Conservation (phyloP, 2,113 vertebrate species). For the Gopherus flavomarginatus region DNA sequence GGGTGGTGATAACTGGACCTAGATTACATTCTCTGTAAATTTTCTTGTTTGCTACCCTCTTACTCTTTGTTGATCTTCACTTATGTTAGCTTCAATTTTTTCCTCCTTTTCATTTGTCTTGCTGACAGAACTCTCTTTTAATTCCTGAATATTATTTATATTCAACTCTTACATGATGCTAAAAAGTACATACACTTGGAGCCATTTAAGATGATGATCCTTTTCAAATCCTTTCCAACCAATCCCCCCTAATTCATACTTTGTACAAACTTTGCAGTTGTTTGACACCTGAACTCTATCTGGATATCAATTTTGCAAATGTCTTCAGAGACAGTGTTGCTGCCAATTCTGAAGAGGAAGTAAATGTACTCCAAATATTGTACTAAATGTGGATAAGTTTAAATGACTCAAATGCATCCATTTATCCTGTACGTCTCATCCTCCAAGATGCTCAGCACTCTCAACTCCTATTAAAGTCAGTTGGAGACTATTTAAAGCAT, state of each 20-base stretch:
- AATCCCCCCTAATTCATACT: background rate
- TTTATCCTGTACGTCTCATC: background rate
- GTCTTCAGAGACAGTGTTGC: background rate
- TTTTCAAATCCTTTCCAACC: background rate
- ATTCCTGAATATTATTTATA: background rate
- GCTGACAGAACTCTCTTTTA: background rate
- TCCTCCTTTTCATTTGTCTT: conserved; percentile 9
- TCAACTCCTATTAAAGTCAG: background rate
- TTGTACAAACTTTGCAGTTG: background rate
- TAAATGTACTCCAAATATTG: background rate
- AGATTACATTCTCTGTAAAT: conserved; percentile 32
- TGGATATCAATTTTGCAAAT: background rate
- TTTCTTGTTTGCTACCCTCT: conserved; percentile 17
- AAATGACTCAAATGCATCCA: background rate
- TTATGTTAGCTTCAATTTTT: background rate
- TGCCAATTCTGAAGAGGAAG: background rate
- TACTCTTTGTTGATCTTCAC: conserved; percentile 17
- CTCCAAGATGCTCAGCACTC: background rate
- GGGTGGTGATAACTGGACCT: conserved; percentile 23
- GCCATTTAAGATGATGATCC: background rate
- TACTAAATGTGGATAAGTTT: background rate
- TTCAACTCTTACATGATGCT: background rate
- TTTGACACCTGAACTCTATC: background rate
- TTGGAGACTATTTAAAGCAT: background rate
- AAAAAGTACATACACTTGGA: background rate